Percentiles rank a stretch among this genome's conserved stretches.
Conservation (phyloP, 2,888 invertebrate species). For the Scrobipalpa atriplicella region DNA sequence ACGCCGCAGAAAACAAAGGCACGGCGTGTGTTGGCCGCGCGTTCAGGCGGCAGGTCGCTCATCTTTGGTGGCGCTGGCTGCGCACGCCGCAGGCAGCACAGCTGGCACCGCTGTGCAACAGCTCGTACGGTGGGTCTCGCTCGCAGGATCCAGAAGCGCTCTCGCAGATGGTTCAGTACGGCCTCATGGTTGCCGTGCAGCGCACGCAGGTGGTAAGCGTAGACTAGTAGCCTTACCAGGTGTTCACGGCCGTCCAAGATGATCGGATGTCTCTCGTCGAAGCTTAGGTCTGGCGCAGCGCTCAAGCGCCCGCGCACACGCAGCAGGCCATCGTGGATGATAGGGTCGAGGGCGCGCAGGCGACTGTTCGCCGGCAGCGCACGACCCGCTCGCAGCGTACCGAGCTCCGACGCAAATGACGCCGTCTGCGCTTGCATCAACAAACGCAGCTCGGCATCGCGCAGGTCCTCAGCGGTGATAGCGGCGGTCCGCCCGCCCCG, state of each 20-base stretch:
- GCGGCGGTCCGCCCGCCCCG: not conserved
- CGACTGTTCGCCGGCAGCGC: not conserved
- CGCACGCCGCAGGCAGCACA: not conserved
- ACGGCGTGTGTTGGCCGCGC: not conserved
- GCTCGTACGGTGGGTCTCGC: not conserved
- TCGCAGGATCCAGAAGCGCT: not conserved
- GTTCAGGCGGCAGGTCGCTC: not conserved
- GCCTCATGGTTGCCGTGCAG: conserved; percentile 6
- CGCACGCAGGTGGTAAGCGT: not conserved
- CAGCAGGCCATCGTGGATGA: not conserved
- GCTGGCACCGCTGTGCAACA: not conserved
- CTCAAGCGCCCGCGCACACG: conserved; percentile 8
- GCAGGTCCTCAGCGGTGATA: not conserved
- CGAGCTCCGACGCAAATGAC: not conserved
- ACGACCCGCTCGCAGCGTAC: not conserved
- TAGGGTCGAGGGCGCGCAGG: not conserved
- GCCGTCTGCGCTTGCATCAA: not conserved
- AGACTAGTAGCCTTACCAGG: not conserved
- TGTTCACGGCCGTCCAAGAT: not conserved
- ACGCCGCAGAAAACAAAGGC: conserved; percentile 1
- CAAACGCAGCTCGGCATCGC: conserved; percentile 5
- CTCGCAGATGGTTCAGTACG: not conserved
- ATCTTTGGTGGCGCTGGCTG: not conserved
- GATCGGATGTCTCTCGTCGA: conserved; percentile 36
- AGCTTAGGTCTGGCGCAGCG: conserved; percentile 32